A percentile compares a stretch with the other conserved stretches of the same genome.
phyloP scores from a whole-genome alignment of 2,888 invertebrate genomes.

The Caenorhabditis wallacei region DNA sequence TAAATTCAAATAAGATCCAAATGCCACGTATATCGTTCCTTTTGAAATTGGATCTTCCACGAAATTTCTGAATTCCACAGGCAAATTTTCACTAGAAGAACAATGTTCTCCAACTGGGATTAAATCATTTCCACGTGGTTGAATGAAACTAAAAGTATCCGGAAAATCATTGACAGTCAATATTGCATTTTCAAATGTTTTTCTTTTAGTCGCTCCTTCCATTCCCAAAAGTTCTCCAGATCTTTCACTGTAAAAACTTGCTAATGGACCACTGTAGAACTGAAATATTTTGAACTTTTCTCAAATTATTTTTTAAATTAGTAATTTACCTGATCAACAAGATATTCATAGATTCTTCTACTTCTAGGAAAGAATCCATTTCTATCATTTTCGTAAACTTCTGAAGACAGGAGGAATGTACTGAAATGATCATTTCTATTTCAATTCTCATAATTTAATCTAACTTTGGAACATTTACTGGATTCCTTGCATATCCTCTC shows the following conservation, averaged over 20 bases:
- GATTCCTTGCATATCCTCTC: conserved; percentile 65
- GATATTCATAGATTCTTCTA: conserved; percentile 40
- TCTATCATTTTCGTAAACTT: conserved; percentile 30
- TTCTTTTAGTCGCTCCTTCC: conserved; percentile 38
- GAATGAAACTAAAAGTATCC: conserved; percentile 48
- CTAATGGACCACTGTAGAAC: conserved; percentile 42
- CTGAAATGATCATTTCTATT: conserved; percentile 28
- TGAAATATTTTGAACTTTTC: conserved; percentile 5
- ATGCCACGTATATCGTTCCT: conserved; percentile 77
- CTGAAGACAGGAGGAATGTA: conserved; percentile 40
- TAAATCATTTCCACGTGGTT: conserved; percentile 57
- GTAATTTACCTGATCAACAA: conserved; percentile 45
- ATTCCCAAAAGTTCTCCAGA: conserved; percentile 45
- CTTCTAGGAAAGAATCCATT: conserved; percentile 15
- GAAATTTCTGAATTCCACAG: conserved; percentile 60
- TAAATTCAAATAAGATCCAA: conserved; percentile 74
- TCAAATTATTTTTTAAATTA: neutral
- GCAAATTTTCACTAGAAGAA: conserved; percentile 27
- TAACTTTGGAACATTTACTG: conserved; percentile 67
- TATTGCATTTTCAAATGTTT: conserved; percentile 19
- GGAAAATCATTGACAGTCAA: conserved; percentile 58
- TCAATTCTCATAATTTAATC: neutral
- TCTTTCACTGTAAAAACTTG: conserved; percentile 32
- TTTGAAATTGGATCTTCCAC: conserved; percentile 71
- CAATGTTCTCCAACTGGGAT: conserved; percentile 66